These are phyloP conservation scores for Forficula auricularia DNA, from an alignment of 1,140 invertebrate genomes.

Conservation along the genomic window DNA sequence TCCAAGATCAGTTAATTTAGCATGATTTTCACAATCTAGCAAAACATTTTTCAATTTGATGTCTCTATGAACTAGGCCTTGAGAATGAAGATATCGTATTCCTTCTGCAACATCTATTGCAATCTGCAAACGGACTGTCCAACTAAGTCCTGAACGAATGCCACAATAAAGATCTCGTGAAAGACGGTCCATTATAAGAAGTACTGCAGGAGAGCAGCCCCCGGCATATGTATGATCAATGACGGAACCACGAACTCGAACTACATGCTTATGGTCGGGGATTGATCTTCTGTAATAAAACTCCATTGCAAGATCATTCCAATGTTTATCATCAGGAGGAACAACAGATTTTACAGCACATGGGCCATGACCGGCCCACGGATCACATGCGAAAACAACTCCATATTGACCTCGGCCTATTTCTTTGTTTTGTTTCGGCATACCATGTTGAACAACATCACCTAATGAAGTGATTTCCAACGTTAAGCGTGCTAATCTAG, in stretches of 20 bases:
- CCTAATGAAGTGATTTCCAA: conserved; percentile 70
- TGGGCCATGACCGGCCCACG: conserved; percentile 50
- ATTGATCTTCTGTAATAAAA: conserved; percentile 76
- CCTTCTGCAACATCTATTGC: conserved; percentile 69
- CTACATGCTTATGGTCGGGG: conserved; percentile 65
- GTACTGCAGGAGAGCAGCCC: conserved; percentile 50
- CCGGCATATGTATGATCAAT: conserved; percentile 61
- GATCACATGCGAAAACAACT: conserved; percentile 71
- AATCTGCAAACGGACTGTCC: conserved; percentile 48
- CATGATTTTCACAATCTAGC: conserved; percentile 53
- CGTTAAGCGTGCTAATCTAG: conserved; percentile 61
- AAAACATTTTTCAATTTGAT: conserved; percentile 83
- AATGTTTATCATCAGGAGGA: conserved; percentile 77
- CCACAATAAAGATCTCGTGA: conserved; percentile 66
- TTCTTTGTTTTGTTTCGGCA: conserved; percentile 60
- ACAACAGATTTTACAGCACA: conserved; percentile 83
- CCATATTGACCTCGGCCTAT: conserved; percentile 83
- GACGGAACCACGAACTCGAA: conserved; percentile 62
- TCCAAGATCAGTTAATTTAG: conserved; percentile 73
- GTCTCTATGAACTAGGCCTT: conserved; percentile 73
- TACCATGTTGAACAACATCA: conserved; percentile 56
- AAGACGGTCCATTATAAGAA: conserved; percentile 58
- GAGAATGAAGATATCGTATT: conserved; percentile 73
- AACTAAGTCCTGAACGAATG: conserved; percentile 50
- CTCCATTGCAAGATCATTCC: conserved; percentile 82